These are phyloP conservation scores for Verasper variegatus DNA, from an alignment of 2,113 vertebrate species.

Conservation along the genomic window DNA sequence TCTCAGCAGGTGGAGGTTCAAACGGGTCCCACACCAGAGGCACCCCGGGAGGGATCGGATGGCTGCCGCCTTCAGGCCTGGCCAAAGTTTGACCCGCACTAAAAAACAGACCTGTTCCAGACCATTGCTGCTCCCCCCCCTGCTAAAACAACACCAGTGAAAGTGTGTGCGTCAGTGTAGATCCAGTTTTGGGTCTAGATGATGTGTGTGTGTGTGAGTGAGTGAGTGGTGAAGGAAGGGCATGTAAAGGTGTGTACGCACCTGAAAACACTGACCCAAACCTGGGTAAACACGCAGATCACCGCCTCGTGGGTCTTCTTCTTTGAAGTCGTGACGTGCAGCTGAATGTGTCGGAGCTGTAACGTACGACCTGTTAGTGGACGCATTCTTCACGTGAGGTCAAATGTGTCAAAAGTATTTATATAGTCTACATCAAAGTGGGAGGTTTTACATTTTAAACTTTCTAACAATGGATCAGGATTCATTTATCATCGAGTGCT, in stretches of 20 bases:
- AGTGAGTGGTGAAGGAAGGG: constrained; percentile 50
- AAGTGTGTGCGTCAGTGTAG: constrained; percentile 61
- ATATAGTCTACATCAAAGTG: constrained; percentile 41
- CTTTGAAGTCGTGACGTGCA: constrained; percentile 72
- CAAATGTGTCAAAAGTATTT: constrained; percentile 51
- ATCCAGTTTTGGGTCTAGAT: constrained; percentile 47
- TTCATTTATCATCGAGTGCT: neutral
- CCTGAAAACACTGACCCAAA: constrained; percentile 69
- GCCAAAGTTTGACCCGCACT: constrained; percentile 91
- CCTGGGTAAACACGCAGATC: constrained; percentile 70
- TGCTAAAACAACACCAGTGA: constrained; percentile 88
- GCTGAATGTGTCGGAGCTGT: constrained; percentile 66
- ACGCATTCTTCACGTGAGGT: constrained; percentile 59
- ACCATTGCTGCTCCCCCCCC: constrained; percentile 85
- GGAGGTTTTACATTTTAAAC: neutral
- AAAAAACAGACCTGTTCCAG: constrained; percentile 87
- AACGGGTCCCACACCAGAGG: constrained; percentile 89
- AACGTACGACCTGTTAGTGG: constrained; percentile 51
- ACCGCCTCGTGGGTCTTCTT: constrained; percentile 58
- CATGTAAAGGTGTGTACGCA: constrained; percentile 61
- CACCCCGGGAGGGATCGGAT: constrained; percentile 90
- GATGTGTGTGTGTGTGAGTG: constrained; percentile 26
- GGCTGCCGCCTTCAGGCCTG: constrained; percentile 85
- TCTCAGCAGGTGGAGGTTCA: constrained; percentile 97
- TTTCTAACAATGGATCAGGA: neutral